Evolutionary conservation across 1,140 invertebrate genomes (phyloP), one percentile per base, ranked within the genome.

Genomic region (Scaptomyza montana): DNA sequence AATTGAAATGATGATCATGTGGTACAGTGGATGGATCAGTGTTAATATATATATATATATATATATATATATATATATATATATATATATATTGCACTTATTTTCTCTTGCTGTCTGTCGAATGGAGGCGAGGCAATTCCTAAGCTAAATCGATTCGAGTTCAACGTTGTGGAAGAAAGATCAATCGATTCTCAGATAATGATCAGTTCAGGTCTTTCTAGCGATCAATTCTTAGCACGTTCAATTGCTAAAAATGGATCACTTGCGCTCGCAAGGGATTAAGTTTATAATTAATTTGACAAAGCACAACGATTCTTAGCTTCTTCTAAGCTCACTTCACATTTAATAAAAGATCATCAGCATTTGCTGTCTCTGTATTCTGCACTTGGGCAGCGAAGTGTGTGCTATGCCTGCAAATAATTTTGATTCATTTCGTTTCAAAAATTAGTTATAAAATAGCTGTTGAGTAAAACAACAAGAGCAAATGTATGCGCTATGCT

Each of bases 1-100:
- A 81, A 86, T 86, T 86, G 81, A 86, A 86, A 81, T 72, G 63
- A 78, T 55, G 55, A 71, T 53, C 33, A 36, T 7, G 33, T 39
- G 57, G 16, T 28, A 74, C 78, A 81, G 78, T 74, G 63, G 74
- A 28, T 33, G 5, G 21, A 25, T 25, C 21, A 25, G 21, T 25
- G 21, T 25, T 3, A 25, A 25, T 25, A 2, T 25, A 25, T 25
- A 25, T 25, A 25, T 25, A 25, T 25, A 25, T 25, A 25, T 3
- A 25, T 4, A 25, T 25, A 25, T 25, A 25, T 25, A 25, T 25
- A 25, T 25, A 1, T 25, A 25, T 25, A 25, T 4, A 25, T 25
- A 25, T 25, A 25, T 25, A 25, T 25, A 25, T 25, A 1, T 25
- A 25, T 25, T n/a, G n/a, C n/a, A n/a, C 16, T 16, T 16, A 16